Percentiles rank a stretch among this genome's conserved stretches.
These are phyloP conservation scores for Neogobius melanostomus DNA, from an alignment of 2,113 vertebrate species.

Conservation along the genomic window DNA sequence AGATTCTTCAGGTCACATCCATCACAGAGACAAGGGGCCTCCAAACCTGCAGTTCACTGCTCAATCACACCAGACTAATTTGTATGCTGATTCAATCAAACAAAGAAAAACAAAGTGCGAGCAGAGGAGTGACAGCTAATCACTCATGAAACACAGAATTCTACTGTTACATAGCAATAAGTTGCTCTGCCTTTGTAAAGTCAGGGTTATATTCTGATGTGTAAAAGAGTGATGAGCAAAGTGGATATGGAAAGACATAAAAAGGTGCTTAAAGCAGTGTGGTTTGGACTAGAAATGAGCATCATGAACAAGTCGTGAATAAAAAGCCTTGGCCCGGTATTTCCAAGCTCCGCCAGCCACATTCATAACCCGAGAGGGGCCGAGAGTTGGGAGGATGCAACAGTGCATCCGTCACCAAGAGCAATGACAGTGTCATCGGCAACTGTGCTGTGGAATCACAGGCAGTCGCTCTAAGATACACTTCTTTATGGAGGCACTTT, in stretches of 20 bases:
- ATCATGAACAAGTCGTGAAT: conserved; percentile 14
- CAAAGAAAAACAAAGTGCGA: conserved; percentile 51
- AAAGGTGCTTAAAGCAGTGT: conserved; percentile 6
- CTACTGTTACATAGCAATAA: conserved; percentile 24
- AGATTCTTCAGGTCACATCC: conserved; percentile 34
- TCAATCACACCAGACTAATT: conserved; percentile 54
- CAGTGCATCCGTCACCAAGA: conserved; percentile 75
- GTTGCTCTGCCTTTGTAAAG: neutral
- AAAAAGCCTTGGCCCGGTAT: conserved; percentile 51
- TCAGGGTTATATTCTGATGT: conserved; percentile 26
- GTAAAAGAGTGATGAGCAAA: conserved; percentile 1
- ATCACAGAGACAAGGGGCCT: conserved; percentile 43
- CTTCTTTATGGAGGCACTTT: conserved; percentile 74
- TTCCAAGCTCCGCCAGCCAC: conserved; percentile 58
- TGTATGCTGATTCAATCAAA: conserved; percentile 51
- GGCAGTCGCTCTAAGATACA: conserved; percentile 70
- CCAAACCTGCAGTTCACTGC: conserved; percentile 33
- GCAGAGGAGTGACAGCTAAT: conserved; percentile 48
- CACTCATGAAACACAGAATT: conserved; percentile 39
- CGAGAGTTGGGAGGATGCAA: conserved; percentile 61
- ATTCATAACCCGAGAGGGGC: conserved; percentile 67
- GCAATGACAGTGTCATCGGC: conserved; percentile 73
- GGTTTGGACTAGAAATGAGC: conserved; percentile 13
- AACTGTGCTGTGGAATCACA: conserved; percentile 74
- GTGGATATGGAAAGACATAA: conserved; percentile 6